Evolutionary conservation across 2,113 vertebrate genomes (phyloP).

Genomic region (Corythornis cristatus): DNA sequence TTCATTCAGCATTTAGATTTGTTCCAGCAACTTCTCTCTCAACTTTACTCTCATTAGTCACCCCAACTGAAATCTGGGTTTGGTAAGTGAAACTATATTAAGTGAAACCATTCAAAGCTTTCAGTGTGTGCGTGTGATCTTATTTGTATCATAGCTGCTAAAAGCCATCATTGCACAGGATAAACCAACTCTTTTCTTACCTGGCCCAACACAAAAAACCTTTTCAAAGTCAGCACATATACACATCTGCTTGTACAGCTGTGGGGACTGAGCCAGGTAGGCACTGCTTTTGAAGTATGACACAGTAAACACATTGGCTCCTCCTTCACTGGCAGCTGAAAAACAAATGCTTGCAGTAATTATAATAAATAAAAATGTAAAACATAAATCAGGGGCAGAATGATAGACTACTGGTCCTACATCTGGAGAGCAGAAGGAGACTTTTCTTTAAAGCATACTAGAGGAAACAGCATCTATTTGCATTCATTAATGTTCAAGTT

Average conservation of each 20-base stretch:
- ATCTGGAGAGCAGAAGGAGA: background rate
- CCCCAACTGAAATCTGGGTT: slow-evolving; percentile 3
- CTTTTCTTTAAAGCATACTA: background rate
- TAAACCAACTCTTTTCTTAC: slow-evolving; percentile 72
- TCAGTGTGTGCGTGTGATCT: background rate
- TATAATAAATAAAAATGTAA: background rate
- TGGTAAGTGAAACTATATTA: background rate
- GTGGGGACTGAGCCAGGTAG: slow-evolving; percentile 97
- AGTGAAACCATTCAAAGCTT: slow-evolving; percentile 46
- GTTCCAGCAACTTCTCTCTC: background rate
- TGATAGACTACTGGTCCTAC: background rate
- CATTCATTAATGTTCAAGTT: background rate
- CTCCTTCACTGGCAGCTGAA: slow-evolving; percentile 97
- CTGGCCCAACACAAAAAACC: slow-evolving; percentile 97
- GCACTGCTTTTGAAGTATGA: slow-evolving; percentile 98
- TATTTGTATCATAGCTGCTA: background rate
- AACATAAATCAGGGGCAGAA: background rate
- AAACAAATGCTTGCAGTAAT: slow-evolving; percentile 46
- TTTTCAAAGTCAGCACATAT: slow-evolving; percentile 99
- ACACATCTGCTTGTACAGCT: slow-evolving; percentile 99
- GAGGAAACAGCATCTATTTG: background rate
- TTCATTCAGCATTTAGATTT: background rate
- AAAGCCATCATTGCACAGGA: background rate
- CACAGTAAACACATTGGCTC: slow-evolving; percentile 98
- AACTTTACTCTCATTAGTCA: background rate